Conservation (phyloP, 2,113 vertebrate genomes). For the Podarcis muralis region DNA sequence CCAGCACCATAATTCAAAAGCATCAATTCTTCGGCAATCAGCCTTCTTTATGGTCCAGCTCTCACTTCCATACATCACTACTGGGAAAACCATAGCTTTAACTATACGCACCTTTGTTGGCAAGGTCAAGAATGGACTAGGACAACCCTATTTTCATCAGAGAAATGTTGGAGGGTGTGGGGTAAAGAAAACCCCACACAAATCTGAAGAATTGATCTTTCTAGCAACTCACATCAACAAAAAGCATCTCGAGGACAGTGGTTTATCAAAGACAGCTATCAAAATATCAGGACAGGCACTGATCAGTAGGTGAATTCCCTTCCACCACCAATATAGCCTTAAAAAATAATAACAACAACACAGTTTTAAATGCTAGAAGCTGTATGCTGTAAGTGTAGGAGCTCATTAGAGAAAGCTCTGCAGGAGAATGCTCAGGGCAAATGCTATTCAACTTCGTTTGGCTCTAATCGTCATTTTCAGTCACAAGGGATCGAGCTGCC, state of each 20-base stretch:
- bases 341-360: not conserved
- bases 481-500: conserved; percentile 59
- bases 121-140: too few species aligned
- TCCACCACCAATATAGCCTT: not conserved
- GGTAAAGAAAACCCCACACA: too few species aligned
- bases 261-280: not conserved
- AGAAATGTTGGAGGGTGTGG: too few species aligned
- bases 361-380: conserved; percentile 33
- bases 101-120: too few species aligned
- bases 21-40: too few species aligned
- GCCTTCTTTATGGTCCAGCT: too few species aligned
- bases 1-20: too few species aligned
- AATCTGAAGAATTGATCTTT: not conserved
- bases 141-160: too few species aligned
- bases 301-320: not conserved
- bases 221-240: not conserved
- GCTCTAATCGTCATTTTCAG: conserved; percentile 53
- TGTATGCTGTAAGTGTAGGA: conserved; percentile 39
- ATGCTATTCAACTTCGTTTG: conserved; percentile 57
- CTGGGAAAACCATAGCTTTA: too few species aligned
- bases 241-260: not conserved
- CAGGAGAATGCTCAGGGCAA: conserved; percentile 64
- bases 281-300: not conserved
- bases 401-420: conserved; percentile 57
- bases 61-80: too few species aligned